phyloP scores from a whole-genome alignment of 1,140 invertebrate genomes.

The Vanessa tameamea region DNA sequence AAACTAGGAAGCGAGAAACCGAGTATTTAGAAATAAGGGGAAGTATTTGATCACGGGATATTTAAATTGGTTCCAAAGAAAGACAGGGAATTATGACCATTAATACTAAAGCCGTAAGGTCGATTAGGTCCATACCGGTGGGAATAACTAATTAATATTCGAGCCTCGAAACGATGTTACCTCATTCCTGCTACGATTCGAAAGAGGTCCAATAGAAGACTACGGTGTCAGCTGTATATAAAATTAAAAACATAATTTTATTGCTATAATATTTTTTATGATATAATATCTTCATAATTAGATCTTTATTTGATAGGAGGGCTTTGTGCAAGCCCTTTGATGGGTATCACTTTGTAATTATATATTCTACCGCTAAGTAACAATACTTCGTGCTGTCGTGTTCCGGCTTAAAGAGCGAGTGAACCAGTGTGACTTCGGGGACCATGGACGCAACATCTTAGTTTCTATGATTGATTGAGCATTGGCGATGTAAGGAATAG shows the following conservation, averaged over 20 bases:
- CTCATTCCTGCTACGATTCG: conserved; percentile 30
- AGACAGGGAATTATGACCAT: conserved; percentile 12
- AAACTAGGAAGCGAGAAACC: conserved; percentile 20
- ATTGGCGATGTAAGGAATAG: no score
- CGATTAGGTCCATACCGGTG: conserved; percentile 9
- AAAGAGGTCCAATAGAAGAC: conserved; percentile 33
- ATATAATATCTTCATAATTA: no score
- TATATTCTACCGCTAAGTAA: no score
- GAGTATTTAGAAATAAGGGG: conserved; percentile 35
- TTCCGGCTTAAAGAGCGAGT: no score
- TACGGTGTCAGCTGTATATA: conserved; percentile 22
- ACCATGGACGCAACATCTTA: no score
- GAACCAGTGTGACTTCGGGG: no score
- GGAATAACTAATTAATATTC: conserved; percentile 43
- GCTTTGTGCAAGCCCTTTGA: no score
- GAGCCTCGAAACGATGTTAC: conserved; percentile 34
- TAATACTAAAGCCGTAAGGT: conserved; percentile 12
- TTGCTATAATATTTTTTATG: no score
- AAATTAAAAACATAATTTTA: conserved; percentile 3
- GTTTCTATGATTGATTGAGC: no score
- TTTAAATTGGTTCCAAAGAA: conserved; percentile 32
- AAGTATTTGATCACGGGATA: conserved; percentile 39
- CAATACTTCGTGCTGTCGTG: no score
- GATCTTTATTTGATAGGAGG: no score
- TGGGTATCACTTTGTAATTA: no score